Percentiles rank a stretch among this genome's conserved stretches.
phyloP scores from a whole-genome alignment of 2,113 vertebrate genomes.

The Lampris incognitus region DNA sequence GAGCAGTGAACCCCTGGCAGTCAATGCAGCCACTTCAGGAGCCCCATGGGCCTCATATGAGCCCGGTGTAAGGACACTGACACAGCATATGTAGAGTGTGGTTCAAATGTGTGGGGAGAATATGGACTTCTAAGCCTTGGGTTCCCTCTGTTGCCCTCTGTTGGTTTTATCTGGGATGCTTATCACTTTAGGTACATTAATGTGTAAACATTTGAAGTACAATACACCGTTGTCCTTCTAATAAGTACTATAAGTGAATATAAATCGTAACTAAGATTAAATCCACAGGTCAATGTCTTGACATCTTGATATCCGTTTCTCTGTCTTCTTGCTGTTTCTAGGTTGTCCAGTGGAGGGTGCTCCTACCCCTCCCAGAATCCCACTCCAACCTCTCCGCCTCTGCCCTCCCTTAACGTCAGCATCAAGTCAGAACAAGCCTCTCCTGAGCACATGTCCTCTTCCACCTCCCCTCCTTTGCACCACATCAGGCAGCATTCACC shows the following conservation, averaged over 20 bases:
- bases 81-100: not conserved
- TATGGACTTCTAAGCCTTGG: not conserved
- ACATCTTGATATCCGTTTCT: not conserved
- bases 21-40: conserved; percentile 74
- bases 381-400: conserved; percentile 65
- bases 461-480: conserved; percentile 74
- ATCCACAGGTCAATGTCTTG: not conserved
- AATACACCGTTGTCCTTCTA: no score
- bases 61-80: conserved; percentile 76
- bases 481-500: conserved; percentile 70
- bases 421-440: conserved; percentile 93
- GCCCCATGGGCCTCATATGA: conserved; percentile 60
- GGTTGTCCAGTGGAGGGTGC: conserved; percentile 79
- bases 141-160: not conserved
- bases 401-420: conserved; percentile 80
- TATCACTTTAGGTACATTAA: not conserved
- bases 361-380: conserved; percentile 76
- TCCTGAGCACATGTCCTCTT: conserved; percentile 82
- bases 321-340: conserved; percentile 56
- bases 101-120: conserved; percentile 7
- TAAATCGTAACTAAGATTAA: no score
- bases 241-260: no score
- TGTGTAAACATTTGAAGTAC: no score
- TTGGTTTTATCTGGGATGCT: conserved; percentile 4
- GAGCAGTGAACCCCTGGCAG: conserved; percentile 84